These are phyloP conservation scores for Sphenodon punctatus DNA, from an alignment of 2,797 vertebrate genomes.

Conservation along the genomic window DNA sequence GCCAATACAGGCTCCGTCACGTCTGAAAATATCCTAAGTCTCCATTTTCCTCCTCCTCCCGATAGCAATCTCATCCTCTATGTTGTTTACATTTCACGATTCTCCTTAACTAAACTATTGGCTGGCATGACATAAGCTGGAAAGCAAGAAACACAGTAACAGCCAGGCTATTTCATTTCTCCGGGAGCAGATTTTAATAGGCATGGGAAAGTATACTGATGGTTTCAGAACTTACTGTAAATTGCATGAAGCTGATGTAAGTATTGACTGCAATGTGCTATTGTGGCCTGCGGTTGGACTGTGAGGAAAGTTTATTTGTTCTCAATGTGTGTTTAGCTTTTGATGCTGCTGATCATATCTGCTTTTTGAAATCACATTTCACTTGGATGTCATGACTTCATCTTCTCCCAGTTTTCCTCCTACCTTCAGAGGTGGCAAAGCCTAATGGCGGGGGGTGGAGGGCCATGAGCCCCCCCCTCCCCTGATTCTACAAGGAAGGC, in stretches of 20 bases:
- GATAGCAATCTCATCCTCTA: background rate
- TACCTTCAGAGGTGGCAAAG: too few relatives aligned
- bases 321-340: background rate
- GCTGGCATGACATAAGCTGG: background rate
- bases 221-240: background rate
- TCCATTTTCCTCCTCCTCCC: background rate
- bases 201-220: background rate
- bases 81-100: background rate
- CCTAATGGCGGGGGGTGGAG: too few relatives aligned
- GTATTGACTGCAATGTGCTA: background rate
- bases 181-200: background rate
- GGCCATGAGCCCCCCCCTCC: too few relatives aligned
- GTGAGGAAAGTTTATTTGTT: background rate
- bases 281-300: too few relatives aligned
- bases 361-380: background rate
- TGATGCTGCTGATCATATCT: background rate
- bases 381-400: background rate
- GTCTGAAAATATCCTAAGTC: too few relatives aligned
- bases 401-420: background rate
- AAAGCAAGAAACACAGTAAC: background rate
- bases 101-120: background rate
- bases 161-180: background rate
- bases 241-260: background rate
- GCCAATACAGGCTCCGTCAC: too few relatives aligned
- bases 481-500: too few relatives aligned